Conservation (phyloP, 2,888 invertebrate genomes). For the Tortrix viridana region DNA sequence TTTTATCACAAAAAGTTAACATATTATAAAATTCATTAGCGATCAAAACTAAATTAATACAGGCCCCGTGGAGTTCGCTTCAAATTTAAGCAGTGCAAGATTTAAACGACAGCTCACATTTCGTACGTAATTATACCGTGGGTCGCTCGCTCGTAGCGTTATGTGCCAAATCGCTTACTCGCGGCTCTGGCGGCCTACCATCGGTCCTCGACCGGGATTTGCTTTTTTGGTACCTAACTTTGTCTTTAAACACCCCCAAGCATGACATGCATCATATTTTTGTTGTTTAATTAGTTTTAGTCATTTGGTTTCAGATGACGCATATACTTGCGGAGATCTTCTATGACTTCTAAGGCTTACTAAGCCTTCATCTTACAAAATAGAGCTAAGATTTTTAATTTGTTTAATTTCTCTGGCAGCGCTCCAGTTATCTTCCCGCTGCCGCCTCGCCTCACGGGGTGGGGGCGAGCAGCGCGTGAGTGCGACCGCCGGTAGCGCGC, state of each 20-base stretch:
- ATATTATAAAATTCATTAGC: slow-evolving; percentile 45
- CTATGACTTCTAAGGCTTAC: too few species aligned
- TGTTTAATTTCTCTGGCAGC: too few species aligned
- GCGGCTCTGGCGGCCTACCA: slow-evolving; percentile 65
- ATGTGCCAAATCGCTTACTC: slow-evolving; percentile 83
- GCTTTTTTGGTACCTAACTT: not conserved
- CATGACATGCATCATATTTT: not conserved
- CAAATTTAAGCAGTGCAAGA: slow-evolving; percentile 80
- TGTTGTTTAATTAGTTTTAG: too few species aligned
- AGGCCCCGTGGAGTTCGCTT: slow-evolving; percentile 68
- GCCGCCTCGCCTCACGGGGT: not conserved
- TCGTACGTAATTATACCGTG: slow-evolving; percentile 79
- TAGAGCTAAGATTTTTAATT: too few species aligned
- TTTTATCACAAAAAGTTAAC: slow-evolving; percentile 30
- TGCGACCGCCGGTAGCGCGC: slow-evolving; percentile 46
- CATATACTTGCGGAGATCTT: too few species aligned
- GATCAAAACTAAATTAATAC: slow-evolving; percentile 74
- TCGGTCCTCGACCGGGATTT: slow-evolving; percentile 44
- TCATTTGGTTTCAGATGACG: too few species aligned
- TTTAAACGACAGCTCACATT: slow-evolving; percentile 80
- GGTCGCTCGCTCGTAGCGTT: slow-evolving; percentile 70
- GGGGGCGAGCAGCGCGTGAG: not conserved
- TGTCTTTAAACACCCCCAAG: not conserved
- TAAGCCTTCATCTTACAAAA: too few species aligned
- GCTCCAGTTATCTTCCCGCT: slow-evolving; percentile 69